Evolutionary conservation across 2,113 vertebrate genomes (phyloP).

Genomic region (Gallinago paraguaiae): DNA sequence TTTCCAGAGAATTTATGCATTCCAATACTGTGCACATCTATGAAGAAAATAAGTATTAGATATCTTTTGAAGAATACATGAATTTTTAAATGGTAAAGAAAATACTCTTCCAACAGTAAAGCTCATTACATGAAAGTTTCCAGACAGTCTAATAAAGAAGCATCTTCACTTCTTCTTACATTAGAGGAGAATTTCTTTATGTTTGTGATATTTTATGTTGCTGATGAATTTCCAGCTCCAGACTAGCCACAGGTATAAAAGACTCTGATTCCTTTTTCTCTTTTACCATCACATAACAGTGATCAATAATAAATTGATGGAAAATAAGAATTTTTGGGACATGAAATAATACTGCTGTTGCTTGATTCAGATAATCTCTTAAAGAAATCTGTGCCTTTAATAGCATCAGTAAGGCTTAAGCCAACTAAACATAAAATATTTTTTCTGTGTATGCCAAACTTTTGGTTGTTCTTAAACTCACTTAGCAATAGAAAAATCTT

Average conservation of each 20-base stretch:
- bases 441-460: neutral
- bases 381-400: neutral
- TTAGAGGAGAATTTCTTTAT: neutral
- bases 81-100: neutral
- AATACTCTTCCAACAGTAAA: neutral
- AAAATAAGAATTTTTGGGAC: neutral
- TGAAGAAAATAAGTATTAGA: neutral
- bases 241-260: neutral
- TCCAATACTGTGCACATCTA: neutral
- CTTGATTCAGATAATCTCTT: neutral
- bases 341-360: neutral
- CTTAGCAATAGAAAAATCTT: neutral
- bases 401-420: neutral
- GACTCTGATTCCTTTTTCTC: rapidly evolving
- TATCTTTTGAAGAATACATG: neutral
- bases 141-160: neutral
- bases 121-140: neutral
- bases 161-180: neutral
- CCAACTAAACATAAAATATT: neutral
- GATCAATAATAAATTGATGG: neutral
- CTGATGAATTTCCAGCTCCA: neutral
- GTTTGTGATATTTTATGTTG: neutral
- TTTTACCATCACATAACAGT: neutral
- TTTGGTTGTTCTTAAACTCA: neutral
- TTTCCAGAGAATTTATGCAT: neutral